Evolutionary conservation across 2,888 invertebrate genomes (phyloP), one percentile per base, ranked within the genome.

Genomic region (Tryphoninae sp.): DNA sequence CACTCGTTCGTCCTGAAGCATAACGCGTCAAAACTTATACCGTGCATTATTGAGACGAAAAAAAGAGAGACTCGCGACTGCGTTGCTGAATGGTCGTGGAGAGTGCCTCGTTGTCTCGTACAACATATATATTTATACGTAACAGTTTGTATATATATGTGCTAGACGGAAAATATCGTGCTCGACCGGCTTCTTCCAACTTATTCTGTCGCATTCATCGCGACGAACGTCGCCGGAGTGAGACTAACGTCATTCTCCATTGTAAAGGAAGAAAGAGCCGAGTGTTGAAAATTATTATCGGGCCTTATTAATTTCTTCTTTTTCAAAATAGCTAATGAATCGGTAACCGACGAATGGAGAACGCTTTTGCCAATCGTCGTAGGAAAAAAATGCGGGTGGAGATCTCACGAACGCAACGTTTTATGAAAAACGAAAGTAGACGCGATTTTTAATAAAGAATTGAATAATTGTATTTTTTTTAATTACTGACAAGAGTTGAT

Each of bases 301-400:
- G 2, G 16, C 9, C 1, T 16, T 16, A 16, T 53, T 4, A 53
- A 16, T 16, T 8, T 6, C 3, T 16, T 19, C 1, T 19, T 19
- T 19, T 19, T n/a, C 13, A 49, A 16, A 0, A 11, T 2, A 62
- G 42, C 42, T 9, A 55, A 75, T 71, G 9, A 67, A 72, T 49
- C 53, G 68, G 45, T 75, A 49, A 49, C 16, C 80, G 62, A 85
- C 86, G 89, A 89, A 89, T 88, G 89, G 87, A 85, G 87, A 87
- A 86, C 81, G 85, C 85, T 85, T 85, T 86, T 83, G 85, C 86
- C 79, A 85, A 87, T 85, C 86, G 85, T 80, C 82, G 86, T 51
- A 85, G 86, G 86, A 85, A 87, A 87, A 86, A 88, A 85, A 88
- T 89, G 87, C 87, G 84, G 84, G 84, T 80, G 82, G 80, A 59